Evolutionary conservation across 92 coral and sea anemone genomes (phyloP).

Genomic region (Epizoanthus fatuus): DNA sequence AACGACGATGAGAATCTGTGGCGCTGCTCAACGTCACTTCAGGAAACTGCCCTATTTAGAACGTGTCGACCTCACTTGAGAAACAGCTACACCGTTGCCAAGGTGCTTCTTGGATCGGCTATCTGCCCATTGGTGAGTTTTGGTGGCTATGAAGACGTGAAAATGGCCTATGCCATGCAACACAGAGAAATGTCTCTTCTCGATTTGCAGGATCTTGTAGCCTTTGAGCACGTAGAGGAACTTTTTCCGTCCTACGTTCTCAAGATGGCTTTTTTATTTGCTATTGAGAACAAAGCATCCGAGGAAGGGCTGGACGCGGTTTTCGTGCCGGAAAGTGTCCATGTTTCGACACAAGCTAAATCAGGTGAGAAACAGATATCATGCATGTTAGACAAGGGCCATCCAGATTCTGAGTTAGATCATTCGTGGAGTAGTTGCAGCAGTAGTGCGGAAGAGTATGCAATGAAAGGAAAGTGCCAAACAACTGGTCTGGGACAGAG

Average conservation of each 20-base stretch:
- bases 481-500: slow-evolving; percentile 8
- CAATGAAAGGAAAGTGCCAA: neutral
- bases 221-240: slow-evolving; percentile 43
- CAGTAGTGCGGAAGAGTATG: neutral
- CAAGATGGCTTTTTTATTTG: slow-evolving; percentile 57
- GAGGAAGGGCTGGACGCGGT: slow-evolving; percentile 51
- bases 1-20: slow-evolving; percentile 36
- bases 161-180: slow-evolving; percentile 43
- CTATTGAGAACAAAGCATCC: slow-evolving; percentile 58
- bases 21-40: slow-evolving; percentile 51
- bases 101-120: slow-evolving; percentile 50
- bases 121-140: slow-evolving; percentile 61
- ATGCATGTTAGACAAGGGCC: neutral
- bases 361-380: neutral
- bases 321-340: slow-evolving; percentile 28
- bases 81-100: slow-evolving; percentile 64
- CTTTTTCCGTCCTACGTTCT: slow-evolving; percentile 55
- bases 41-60: slow-evolving; percentile 54
- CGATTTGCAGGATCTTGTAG: slow-evolving; percentile 40
- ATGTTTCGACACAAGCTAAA: neutral
- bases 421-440: neutral
- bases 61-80: slow-evolving; percentile 52
- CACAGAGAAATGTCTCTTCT: slow-evolving; percentile 26
- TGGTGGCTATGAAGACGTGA: slow-evolving; percentile 40
- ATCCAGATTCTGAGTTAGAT: neutral